Conservation (phyloP, 2,113 vertebrate genomes). For the Oncorhynchus tshawytscha region DNA sequence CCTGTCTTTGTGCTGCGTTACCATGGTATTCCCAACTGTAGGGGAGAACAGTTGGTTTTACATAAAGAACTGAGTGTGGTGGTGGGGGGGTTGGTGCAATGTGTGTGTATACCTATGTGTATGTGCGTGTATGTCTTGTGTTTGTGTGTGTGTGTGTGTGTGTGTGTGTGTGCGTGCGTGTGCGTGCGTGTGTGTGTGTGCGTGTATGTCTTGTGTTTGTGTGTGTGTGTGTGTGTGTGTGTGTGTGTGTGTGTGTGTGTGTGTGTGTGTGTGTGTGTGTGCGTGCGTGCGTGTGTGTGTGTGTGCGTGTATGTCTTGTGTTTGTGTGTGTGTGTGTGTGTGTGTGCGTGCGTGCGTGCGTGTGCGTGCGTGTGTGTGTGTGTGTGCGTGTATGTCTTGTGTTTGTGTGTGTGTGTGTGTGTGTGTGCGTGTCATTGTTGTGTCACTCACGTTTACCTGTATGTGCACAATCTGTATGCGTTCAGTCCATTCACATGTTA, state of each 20-base stretch:
- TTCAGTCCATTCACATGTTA: neutral
- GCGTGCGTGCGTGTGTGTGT: too few species aligned
- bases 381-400: neutral
- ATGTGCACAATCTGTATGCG: neutral
- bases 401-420: neutral
- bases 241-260: neutral
- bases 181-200: too few species aligned
- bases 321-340: neutral
- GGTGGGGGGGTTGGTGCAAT: too few species aligned
- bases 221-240: neutral
- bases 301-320: neutral
- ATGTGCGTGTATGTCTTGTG: neutral
- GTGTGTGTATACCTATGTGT: neutral
- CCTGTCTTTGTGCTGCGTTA: conserved; percentile 46
- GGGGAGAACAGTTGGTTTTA: conserved; percentile 14
- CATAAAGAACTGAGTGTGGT: conserved; percentile 11
- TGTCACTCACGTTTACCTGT: neutral
- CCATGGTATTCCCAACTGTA: conserved; percentile 34
- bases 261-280: neutral
- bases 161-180: too few species aligned
- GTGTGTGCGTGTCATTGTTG: neutral
- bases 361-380: neutral
- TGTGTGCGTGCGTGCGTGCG: neutral
- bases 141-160: too few species aligned
- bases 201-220: neutral